Percentiles rank a stretch among this genome's conserved stretches.
Evolutionary conservation across 2,888 invertebrate species (phyloP).

Genomic region (Anthophora plumipes): DNA sequence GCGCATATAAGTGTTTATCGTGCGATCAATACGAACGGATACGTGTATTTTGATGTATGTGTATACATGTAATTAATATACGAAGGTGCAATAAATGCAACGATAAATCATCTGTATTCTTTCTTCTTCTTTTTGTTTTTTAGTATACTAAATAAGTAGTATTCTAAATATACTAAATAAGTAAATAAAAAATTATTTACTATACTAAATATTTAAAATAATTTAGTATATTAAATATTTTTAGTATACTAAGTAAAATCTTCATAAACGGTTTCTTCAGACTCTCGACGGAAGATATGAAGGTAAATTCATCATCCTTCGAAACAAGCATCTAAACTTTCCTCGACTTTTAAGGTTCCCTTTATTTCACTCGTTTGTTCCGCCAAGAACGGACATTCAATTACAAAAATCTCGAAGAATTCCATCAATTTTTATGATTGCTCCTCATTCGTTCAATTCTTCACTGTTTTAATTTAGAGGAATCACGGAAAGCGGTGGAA

Average conservation of each 20-base stretch:
- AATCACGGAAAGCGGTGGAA: neutral
- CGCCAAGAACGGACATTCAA: neutral
- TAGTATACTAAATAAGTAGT: too few relatives aligned
- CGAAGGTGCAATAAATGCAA: neutral
- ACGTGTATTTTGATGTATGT: constrained; percentile 22
- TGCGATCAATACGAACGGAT: constrained; percentile 4
- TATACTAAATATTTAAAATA: too few relatives aligned
- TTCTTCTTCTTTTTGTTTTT: too few relatives aligned
- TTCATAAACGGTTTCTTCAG: neutral
- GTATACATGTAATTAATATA: neutral
- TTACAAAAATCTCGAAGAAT: neutral
- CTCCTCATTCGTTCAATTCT: neutral
- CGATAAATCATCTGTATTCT: neutral
- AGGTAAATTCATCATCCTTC: neutral
- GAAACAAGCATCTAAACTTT: too few relatives aligned
- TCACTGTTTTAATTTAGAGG: constrained; percentile 14
- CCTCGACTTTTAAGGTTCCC: too few relatives aligned
- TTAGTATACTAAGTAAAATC: neutral
- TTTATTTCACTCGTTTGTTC: neutral
- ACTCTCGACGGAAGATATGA: neutral
- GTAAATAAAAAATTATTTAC: too few relatives aligned
- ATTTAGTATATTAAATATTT: too few relatives aligned
- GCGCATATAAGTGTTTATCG: neutral
- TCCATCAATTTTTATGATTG: constrained; percentile 1
- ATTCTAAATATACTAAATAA: too few relatives aligned